Evolutionary conservation across 2,888 invertebrate genomes (phyloP).

Genomic region (Stenodera caucasica): DNA sequence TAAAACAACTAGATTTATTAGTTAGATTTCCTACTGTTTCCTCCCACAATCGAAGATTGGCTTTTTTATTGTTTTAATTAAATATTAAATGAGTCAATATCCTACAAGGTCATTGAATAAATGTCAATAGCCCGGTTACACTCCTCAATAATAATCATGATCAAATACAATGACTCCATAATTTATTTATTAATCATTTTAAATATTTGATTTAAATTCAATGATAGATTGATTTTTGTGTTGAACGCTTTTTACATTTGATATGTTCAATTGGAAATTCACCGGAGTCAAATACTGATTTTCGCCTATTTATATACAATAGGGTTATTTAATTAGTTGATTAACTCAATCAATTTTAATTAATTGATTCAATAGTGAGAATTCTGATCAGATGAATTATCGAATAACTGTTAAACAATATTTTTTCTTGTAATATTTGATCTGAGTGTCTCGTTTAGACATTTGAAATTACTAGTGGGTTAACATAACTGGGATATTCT

Average conservation of each 20-base stretch:
- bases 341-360: background rate
- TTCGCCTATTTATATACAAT: background rate
- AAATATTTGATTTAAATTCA: background rate
- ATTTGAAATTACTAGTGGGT: no score
- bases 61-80: no score
- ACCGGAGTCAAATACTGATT: background rate
- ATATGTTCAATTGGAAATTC: background rate
- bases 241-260: no score
- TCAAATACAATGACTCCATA: background rate
- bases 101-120: background rate
- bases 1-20: no score
- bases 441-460: no score
- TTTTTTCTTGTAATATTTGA: no score
- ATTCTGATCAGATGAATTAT: no score
- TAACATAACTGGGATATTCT: background rate
- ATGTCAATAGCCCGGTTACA: background rate
- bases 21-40: no score
- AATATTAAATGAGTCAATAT: constrained; percentile 3
- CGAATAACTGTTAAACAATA: no score
- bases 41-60: no score
- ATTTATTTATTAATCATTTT: background rate
- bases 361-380: background rate
- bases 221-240: background rate
- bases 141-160: background rate
- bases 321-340: background rate